Conservation (phyloP, 2,113 vertebrate genomes). For the Sorex fumeus region DNA sequence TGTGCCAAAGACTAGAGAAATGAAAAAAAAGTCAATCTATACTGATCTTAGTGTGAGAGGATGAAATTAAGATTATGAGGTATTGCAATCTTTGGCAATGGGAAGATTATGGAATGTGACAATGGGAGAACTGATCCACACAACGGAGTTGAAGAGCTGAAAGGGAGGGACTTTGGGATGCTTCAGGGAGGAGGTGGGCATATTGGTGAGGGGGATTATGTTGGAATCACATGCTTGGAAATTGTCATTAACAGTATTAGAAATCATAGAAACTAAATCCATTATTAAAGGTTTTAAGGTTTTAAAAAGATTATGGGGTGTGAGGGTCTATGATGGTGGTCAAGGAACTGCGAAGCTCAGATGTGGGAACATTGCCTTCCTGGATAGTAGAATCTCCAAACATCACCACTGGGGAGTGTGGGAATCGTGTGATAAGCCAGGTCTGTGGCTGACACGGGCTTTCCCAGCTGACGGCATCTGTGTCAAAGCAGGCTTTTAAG, state of each 20-base stretch:
- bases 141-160: too few relatives aligned
- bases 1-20: background rate
- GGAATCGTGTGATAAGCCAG: background rate
- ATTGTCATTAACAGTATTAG: too few relatives aligned
- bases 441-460: background rate
- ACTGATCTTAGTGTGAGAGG: background rate
- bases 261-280: too few relatives aligned
- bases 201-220: too few relatives aligned
- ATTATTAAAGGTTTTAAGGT: too few relatives aligned
- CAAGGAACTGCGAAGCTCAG: background rate
- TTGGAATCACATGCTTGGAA: too few relatives aligned
- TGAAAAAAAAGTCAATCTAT: background rate
- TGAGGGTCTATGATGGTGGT: background rate
- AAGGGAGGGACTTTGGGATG: too few relatives aligned
- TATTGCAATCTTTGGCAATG: background rate
- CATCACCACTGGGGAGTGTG: background rate
- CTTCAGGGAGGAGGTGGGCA: too few relatives aligned
- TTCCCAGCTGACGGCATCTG: background rate
- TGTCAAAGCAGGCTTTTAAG: background rate
- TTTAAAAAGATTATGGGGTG: too few relatives aligned
- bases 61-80: background rate
- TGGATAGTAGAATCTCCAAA: background rate
- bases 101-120: background rate
- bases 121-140: too few relatives aligned
- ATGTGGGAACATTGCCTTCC: background rate